phyloP scores from a whole-genome alignment of 2,888 invertebrate species.

The Actias luna region DNA sequence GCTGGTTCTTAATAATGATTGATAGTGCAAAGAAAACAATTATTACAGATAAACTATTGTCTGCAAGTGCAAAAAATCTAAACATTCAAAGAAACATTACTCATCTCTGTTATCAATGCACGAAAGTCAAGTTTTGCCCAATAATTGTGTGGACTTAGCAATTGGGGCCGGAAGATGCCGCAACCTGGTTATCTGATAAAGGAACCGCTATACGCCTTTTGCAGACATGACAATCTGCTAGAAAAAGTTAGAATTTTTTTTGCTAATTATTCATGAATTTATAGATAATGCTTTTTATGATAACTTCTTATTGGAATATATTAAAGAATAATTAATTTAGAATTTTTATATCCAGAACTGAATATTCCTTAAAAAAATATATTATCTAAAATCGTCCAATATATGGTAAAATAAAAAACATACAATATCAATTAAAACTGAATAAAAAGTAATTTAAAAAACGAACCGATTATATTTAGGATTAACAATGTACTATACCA shows the following conservation, averaged over 20 bases:
- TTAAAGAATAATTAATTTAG: no score
- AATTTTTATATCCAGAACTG: no score
- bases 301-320: no score
- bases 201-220: constrained; percentile 50
- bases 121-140: constrained; percentile 59
- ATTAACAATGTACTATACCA: neutral
- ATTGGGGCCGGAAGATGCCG: constrained; percentile 57
- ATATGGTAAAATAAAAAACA: no score
- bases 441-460: no score
- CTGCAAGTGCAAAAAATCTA: neutral
- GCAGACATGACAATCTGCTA: constrained; percentile 47
- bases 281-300: no score
- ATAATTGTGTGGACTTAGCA: constrained; percentile 37
- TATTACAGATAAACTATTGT: neutral
- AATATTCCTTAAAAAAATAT: no score
- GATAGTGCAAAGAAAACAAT: neutral
- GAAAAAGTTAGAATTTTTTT: constrained; percentile 26
- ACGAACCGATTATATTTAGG: no score
- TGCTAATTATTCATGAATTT: no score
- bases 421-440: no score
- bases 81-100: constrained; percentile 31
- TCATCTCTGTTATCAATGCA: constrained; percentile 51
- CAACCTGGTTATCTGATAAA: constrained; percentile 58
- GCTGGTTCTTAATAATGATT: neutral
- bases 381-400: no score